Evolutionary conservation across 2,797 vertebrate genomes (phyloP), one percentile per base, ranked within the genome.

Genomic region (Myotis vivesi): DNA sequence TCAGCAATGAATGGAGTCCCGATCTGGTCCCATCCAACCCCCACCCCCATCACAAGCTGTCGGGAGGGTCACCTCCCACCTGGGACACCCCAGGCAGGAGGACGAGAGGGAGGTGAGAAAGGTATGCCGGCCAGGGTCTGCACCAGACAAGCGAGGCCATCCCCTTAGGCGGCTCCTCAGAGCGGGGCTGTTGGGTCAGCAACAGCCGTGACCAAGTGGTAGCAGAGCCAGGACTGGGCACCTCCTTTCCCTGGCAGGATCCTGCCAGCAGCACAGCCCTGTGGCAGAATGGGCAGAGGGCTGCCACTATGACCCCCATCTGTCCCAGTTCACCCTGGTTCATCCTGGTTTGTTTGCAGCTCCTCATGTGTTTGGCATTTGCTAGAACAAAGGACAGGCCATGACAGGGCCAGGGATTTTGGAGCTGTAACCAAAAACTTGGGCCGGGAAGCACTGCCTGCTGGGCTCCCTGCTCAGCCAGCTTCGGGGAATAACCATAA

Each of bases 371-470:
- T 97, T 91, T 91, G 97, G 91, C 28, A 17, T 97, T 97, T 94
- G 87, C 89, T 85, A 97, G 97, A 98, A 98, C 97, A 98, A 98
- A 98, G 71, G 95, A 91, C 94, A 46, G 73, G 44, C 88, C 89
- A 95, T 8, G 36, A 91, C 69, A 79, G 88, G 66, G 93, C 95
- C 16, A 3, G 46, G 73, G 76, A 96, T 81, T 91, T 93, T 0
- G 59, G 86, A 97, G 94, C 91, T 88, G 92, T 95, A 97, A 98
- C 96, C 97, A 93, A 98, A 98, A 98, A 98, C 98, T 98, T 97
- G 46, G 94, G 90, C 92, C 3, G 3, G 87, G 69, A 89, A 93
- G 89, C 6, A 3, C 81, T 76, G 81, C 81, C 73, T 7, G 3
- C 87, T 16, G 22, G 95, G 89, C 38, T 85, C 91, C 87, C 83